Base-by-base conservation (phyloP, 1,140 invertebrate species). In the Calycopis cecrops region DNA sequence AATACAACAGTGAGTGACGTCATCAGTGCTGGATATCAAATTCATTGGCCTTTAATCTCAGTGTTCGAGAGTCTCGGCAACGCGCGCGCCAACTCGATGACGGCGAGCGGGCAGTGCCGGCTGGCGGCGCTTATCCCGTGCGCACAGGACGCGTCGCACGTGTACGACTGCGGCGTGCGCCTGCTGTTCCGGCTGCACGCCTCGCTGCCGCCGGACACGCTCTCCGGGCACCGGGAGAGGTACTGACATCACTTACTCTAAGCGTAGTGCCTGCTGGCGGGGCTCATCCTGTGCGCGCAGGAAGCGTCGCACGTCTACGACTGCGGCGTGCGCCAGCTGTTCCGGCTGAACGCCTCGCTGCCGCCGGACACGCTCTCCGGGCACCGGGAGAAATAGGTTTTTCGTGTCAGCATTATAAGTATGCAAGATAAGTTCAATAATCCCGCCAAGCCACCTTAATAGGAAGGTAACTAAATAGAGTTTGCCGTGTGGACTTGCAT, bases 301-400 rank as follows among this genome's bases (percentile, higher is more conserved):
- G 98, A 99, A 85, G 97, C 98, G 0, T 97, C 96, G 65, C 95
- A 96, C 63, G 89, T 99, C 0, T 99, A 99, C 79, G 98, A 99
- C 89, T 97, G 96, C 76, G 94, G 94, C 63, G 98, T 99, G 9
- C 97, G 98, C 84, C 93, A 99, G 52, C 90, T 99, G 61, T 99
- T 99, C 87, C 95, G 96, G 73, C 90, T 99, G 11, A 98, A 99
- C 86, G 93, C 93, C 64, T 92, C 93, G 63, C 88, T 99, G 57
- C 96, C 97, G 2, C 91, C 96, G 11, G 98, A 99, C 85, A 94
- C 96, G 10, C 88, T 99, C 11, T 83, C 90, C 40, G 98, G 98
- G 6, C 98, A 99, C 82, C 89, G 98, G 55, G 93, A 97, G 67
- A 89, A n/a, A n/a, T n/a, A n/a, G n/a, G n/a, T n/a, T n/a, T n/a